Conservation (phyloP, 2,113 vertebrate genomes). For the Pionites leucogaster region DNA sequence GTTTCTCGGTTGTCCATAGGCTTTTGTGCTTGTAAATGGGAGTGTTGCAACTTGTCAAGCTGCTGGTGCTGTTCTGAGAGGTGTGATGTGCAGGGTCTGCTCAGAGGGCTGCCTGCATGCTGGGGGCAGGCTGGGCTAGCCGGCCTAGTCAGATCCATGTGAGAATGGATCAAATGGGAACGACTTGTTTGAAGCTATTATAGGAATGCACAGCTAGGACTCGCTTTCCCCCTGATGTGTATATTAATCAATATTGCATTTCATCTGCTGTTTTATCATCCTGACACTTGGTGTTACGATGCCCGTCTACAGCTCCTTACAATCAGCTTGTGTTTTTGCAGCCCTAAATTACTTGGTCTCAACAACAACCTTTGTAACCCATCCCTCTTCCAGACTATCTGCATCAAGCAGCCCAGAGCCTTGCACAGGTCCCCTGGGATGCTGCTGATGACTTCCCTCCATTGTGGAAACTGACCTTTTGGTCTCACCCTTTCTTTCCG, state of each 20-base stretch:
- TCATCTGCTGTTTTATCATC: neutral
- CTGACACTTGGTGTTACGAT: neutral
- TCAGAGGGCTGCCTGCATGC: neutral
- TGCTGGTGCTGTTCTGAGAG: neutral
- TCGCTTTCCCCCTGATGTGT: accelerated
- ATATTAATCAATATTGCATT: neutral
- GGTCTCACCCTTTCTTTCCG: neutral
- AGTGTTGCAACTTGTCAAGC: neutral
- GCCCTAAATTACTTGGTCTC: neutral
- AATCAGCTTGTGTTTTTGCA: neutral
- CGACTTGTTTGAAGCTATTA: neutral
- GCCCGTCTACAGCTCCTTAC: neutral
- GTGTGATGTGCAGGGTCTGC: neutral
- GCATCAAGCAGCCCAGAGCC: neutral
- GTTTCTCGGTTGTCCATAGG: neutral
- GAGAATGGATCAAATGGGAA: neutral
- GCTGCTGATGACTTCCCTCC: neutral
- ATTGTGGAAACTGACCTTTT: neutral
- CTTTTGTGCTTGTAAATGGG: neutral
- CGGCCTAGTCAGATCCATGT: neutral
- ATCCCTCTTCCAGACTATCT: neutral
- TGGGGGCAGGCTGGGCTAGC: neutral
- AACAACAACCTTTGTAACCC: neutral
- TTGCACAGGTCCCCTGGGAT: neutral
- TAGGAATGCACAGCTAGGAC: neutral